Evolutionary conservation across 2,113 vertebrate species (phyloP), one percentile per base, ranked within the genome.

Genomic region (Chrysochloris asiatica): DNA sequence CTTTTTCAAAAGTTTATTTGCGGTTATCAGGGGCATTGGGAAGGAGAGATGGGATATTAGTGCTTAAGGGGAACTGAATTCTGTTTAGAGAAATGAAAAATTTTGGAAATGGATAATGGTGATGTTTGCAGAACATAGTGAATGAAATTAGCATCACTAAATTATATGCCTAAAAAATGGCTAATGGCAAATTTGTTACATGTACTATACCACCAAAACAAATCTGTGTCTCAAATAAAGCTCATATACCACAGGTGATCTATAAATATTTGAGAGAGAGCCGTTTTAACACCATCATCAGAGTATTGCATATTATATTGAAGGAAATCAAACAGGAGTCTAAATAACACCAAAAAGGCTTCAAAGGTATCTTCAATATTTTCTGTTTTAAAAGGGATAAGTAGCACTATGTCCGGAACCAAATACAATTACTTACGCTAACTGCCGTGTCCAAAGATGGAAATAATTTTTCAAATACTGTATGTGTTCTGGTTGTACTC

Each of bases 401-500:
- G 38, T 3, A 65, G 12, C 30, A 92, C 67, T 30, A 92, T 26
- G 47, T 86, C 65, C 50, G 52, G 28, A 91, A 56, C 54, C 38
- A 89, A 89, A 87, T 80, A 71, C n/a, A n/a, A n/a, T 82, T 82
- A 98, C 99, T 99, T 96, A 99, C 99, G 98, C 98, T 88, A 99
- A 97, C 88, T 99, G 97, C 93, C 98, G 98, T 91, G 98, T 98
- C 98, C 98, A 99, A 81, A 97, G 96, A 56, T 95, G 65, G 72
- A 98, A 98, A 89, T 97, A 92, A 8, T 98, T 96, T 97, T 98
- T 99, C 95, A 99, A 97, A 92, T 98, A 98, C 43, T 95, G 93
- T 75, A 99, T 95, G 73, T 99, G 98, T 21, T 97, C 97, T 63
- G 97, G 92, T 33, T 97, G 97, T 19, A 99, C 94, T 81, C 98